Percentiles rank a stretch among this genome's conserved stretches.
These are phyloP conservation scores for Hirundo rustica DNA, from an alignment of 2,797 vertebrate genomes.

Conservation along the genomic window DNA sequence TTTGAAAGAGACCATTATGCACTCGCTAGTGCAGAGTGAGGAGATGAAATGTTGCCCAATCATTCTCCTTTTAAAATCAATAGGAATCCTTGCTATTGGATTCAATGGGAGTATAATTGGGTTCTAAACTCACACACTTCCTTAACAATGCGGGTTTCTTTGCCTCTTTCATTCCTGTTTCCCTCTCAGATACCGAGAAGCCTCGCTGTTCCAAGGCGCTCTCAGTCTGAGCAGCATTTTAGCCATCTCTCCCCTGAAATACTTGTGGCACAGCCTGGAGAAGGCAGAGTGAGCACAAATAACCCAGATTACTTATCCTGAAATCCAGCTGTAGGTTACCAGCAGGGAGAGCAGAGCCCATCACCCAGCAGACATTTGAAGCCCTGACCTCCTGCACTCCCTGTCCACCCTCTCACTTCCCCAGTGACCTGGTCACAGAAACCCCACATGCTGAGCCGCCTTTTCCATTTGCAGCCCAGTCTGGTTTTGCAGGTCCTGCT, in stretches of 20 bases:
- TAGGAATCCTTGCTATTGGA: slow-evolving; percentile 41
- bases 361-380: background rate
- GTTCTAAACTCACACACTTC: slow-evolving; percentile 21
- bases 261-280: background rate
- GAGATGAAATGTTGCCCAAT: slow-evolving; percentile 39
- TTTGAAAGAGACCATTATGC: slow-evolving; percentile 43
- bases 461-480: background rate
- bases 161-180: background rate
- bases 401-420: background rate
- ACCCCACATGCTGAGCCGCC: rapidly evolving
- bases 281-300: background rate
- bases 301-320: background rate
- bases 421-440: background rate
- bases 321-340: background rate
- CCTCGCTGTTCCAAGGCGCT: background rate
- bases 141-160: background rate
- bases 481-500: background rate
- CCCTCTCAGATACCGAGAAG: slow-evolving; percentile 7
- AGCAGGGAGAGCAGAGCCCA: background rate
- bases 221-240: background rate
- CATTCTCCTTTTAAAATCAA: slow-evolving; percentile 51
- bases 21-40: background rate
- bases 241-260: background rate
- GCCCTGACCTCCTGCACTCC: rapidly evolving
- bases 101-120: slow-evolving; percentile 37